Evolutionary conservation across 1,140 invertebrate species (phyloP).

Genomic region (Formica selysi): DNA sequence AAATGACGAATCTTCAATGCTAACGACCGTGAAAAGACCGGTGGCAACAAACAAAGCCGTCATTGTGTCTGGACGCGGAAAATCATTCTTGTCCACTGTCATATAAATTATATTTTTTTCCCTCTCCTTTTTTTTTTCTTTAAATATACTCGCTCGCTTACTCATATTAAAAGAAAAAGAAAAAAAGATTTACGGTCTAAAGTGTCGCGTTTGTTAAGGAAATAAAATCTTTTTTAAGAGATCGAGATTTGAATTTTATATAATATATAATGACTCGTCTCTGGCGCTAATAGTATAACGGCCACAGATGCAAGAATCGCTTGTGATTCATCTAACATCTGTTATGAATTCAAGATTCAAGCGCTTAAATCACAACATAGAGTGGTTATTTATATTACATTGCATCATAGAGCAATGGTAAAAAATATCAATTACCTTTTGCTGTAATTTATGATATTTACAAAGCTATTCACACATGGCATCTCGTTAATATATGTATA

Average conservation of each 20-base stretch:
- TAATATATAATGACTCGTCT: conserved; percentile 42
- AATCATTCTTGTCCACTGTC: neutral
- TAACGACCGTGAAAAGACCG: neutral
- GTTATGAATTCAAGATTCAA: conserved; percentile 36
- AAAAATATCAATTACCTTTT: neutral
- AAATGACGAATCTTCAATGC: neutral
- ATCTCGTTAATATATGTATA: neutral
- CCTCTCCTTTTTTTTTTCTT: too few relatives aligned
- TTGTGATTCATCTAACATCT: conserved; percentile 56
- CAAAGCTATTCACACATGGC: conserved; percentile 4
- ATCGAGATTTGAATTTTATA: conserved; percentile 37
- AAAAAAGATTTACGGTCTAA: neutral
- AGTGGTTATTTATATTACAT: conserved; percentile 48
- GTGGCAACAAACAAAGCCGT: neutral
- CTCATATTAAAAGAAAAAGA: neutral
- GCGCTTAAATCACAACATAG: conserved; percentile 25
- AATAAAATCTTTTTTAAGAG: neutral
- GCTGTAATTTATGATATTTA: conserved; percentile 6
- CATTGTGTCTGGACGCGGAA: conserved; percentile 3
- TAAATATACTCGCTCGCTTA: neutral
- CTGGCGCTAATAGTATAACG: neutral
- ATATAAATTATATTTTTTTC: neutral
- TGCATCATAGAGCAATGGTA: conserved; percentile 29
- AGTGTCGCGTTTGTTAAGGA: neutral
- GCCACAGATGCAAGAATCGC: conserved; percentile 41